Base-by-base conservation (phyloP, 2,113 vertebrate genomes). In the Gambusia holbrooki region DNA sequence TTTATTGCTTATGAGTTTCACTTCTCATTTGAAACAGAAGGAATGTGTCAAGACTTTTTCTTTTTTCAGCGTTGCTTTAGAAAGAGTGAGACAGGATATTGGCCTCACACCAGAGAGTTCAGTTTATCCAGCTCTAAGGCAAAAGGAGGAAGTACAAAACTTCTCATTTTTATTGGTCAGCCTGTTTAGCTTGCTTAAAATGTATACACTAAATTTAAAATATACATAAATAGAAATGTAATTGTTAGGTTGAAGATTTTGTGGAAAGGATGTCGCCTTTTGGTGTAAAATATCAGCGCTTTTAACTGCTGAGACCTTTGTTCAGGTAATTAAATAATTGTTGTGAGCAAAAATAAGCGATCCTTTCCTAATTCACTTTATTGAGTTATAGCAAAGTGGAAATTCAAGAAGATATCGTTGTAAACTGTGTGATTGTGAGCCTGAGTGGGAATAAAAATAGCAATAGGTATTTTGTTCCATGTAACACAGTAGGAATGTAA, bases 1-100 rank as follows among this genome's bases (percentile, higher is more conserved):
- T 76, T 72, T 69, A 80, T 60, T 69, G 66, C 62, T 66, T 14
- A n/a, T 58, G 62, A 81, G 70, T 51, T 72, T 35, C 40, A 66
- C 69, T 69, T 77, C 74, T 77, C 25, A 70, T 68, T 71, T 61
- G 51, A 40, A 76, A 64, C 45, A 63, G 19, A 58, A 70, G 42
- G 62, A 72, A 51, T 29, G 3, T 30, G 27, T 72, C 15, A 17
- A 28, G 33, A 22, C n/a, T 15, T 64, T 65, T 71, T 69, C 17
- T 67, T 42, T 32, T 65, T 35, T 17, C 2, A 58, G n/a, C 15
- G 17, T 70, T 42, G 3, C 30, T 25, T 65, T 54, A 29, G n/a
- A 60, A 12, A 37, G 32, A 17, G 54, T 71, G 51, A 58, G 51
- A 71, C 33, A 58, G 3, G 32, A 70, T 70, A 25, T 58, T 29